Percentiles rank a stretch among this genome's conserved stretches.
Evolutionary conservation across 2,888 invertebrate genomes (phyloP).

Genomic region (Frankliniella fusca): DNA sequence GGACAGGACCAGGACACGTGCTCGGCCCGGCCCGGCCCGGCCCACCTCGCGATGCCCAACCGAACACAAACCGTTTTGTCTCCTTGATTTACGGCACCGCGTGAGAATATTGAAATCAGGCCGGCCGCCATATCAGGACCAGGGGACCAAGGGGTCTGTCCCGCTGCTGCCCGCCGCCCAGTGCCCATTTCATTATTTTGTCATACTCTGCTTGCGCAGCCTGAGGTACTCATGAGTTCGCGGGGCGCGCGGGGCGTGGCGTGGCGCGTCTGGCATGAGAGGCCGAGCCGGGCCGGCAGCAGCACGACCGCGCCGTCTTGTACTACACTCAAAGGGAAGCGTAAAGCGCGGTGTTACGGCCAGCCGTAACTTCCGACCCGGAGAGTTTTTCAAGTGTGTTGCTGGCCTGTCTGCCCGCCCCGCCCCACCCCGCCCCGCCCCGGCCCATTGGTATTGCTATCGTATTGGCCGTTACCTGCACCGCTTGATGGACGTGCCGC

Average conservation of each 20-base stretch:
- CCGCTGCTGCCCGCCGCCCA: neutral
- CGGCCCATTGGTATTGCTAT: too few species aligned
- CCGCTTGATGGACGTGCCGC: neutral
- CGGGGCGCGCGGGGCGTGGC: neutral
- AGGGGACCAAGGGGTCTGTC: neutral
- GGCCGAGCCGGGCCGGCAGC: neutral
- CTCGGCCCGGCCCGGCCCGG: neutral
- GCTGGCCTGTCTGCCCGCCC: neutral
- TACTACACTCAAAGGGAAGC: neutral
- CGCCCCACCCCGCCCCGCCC: neutral
- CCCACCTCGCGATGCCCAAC: neutral
- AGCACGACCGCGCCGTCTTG: neutral
- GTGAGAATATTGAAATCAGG: constrained; percentile 6
- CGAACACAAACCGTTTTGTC: neutral
- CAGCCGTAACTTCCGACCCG: constrained; percentile 2
- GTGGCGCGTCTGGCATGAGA: neutral
- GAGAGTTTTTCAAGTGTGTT: neutral
- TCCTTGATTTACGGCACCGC: neutral
- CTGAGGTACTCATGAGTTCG: neutral
- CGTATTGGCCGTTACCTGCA: neutral
- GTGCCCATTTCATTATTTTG: neutral
- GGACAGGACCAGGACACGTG: neutral
- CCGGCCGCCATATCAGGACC: neutral
- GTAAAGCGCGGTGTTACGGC: neutral
- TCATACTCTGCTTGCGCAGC: neutral